Evolutionary conservation across 2,888 invertebrate species (phyloP).

Genomic region (Heteropelma amictum): DNA sequence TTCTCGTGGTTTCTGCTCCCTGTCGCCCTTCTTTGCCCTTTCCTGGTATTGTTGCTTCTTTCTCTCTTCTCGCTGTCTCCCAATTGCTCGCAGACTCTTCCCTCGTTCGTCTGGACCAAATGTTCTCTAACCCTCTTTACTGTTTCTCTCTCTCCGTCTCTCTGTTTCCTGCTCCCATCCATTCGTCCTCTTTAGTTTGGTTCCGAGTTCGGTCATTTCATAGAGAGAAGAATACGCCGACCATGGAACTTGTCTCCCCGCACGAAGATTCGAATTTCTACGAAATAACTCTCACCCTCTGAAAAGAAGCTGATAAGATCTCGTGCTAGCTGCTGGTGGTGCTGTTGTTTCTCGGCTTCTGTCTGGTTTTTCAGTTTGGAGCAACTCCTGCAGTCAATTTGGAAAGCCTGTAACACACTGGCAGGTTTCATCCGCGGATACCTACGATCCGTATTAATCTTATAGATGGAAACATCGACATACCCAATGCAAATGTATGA

Average conservation of each 20-base stretch:
- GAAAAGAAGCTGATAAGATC: conserved; percentile 67
- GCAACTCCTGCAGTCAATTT: background rate
- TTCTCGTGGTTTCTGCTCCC: conserved; percentile 26
- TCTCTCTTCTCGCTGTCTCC: background rate
- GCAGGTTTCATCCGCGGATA: background rate
- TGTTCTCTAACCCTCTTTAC: conserved; percentile 6
- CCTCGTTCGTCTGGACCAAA: conserved; percentile 15
- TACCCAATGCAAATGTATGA: background rate
- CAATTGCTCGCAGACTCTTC: background rate
- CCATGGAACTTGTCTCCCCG: conserved; percentile 27
- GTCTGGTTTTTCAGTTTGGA: background rate
- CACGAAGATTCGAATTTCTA: conserved; percentile 70
- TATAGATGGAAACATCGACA: background rate
- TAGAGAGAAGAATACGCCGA: conserved; percentile 7
- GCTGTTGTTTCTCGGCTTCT: conserved; percentile 64
- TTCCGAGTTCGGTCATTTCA: conserved; percentile 35
- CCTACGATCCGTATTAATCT: background rate
- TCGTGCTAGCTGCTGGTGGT: conserved; percentile 64
- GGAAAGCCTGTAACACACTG: background rate
- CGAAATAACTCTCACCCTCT: conserved; percentile 71
- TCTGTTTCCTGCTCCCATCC: background rate
- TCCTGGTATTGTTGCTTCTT: conserved; percentile 31
- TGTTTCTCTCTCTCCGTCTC: too few relatives aligned
- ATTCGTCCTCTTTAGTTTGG: background rate
- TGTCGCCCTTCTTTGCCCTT: conserved; percentile 2